phyloP scores from a whole-genome alignment of 2,797 vertebrate species.

The Manis crassicaudata region DNA sequence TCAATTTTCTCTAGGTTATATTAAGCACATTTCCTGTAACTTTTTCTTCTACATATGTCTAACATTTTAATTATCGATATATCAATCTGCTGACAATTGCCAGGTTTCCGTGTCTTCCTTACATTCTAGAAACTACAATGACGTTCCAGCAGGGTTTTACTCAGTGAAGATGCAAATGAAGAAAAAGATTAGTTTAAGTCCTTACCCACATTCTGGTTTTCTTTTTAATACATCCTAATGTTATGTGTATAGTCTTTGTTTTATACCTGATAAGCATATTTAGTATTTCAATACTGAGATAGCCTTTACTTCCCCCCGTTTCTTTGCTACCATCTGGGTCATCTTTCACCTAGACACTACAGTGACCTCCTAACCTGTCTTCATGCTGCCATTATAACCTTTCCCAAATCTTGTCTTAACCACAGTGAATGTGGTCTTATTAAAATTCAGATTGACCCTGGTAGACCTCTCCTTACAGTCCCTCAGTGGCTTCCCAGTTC shows the following conservation, averaged over 20 bases:
- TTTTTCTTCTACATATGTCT: slow-evolving; percentile 11
- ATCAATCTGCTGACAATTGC: not conserved
- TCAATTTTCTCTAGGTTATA: slow-evolving; percentile 37
- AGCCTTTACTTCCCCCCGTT: not conserved
- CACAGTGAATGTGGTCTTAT: not conserved
- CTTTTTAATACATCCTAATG: not conserved
- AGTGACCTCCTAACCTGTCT: not conserved
- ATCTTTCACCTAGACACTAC: not conserved
- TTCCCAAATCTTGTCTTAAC: not conserved
- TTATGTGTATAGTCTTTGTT: not conserved
- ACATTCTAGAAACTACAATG: not conserved
- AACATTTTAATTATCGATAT: not conserved
- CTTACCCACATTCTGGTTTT: not conserved
- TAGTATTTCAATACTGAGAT: slow-evolving; percentile 23
- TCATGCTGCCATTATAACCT: not conserved
- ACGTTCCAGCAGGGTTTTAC: not conserved
- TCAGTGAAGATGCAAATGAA: not conserved
- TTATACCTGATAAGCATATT: slow-evolving; percentile 22
- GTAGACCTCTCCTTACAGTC: not conserved
- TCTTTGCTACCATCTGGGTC: not conserved
- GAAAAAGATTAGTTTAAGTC: not conserved
- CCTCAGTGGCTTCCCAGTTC: not conserved
- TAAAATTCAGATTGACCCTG: not conserved
- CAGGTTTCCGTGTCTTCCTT: not conserved
- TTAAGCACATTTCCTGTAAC: slow-evolving; percentile 4